Conservation (phyloP, 2,113 vertebrate species). For the Triplophysa tibetana region DNA sequence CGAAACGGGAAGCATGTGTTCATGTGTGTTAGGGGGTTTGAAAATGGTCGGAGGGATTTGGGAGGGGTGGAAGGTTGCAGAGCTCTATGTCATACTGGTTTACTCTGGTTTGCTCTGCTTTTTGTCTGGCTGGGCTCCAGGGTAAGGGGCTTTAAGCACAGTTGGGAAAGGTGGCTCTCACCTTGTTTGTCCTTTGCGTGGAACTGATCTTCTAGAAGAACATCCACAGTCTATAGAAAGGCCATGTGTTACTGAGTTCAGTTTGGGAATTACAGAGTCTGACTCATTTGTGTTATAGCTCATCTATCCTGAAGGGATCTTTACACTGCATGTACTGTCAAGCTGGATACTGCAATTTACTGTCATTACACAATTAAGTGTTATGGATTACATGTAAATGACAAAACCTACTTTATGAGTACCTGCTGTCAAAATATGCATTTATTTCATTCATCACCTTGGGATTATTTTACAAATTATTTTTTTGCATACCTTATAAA, state of each 20-base stretch:
- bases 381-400: neutral
- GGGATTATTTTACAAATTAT: too few relatives aligned
- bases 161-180: conserved; percentile 37
- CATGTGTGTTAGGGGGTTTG: conserved; percentile 47
- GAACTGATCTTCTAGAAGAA: neutral
- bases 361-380: neutral
- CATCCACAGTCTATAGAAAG: neutral
- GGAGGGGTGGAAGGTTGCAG: conserved; percentile 39
- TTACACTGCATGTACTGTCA: neutral
- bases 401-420: neutral
- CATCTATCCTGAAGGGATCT: neutral
- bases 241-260: neutral
- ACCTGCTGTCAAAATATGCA: neutral
- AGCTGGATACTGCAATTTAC: neutral
- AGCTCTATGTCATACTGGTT: conserved; percentile 65
- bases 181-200: conserved; percentile 41
- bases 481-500: too few relatives aligned
- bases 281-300: neutral
- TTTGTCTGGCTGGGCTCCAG: conserved; percentile 52
- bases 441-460: too few relatives aligned
- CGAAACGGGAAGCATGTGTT: conserved; percentile 36
- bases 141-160: conserved; percentile 52
- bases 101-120: conserved; percentile 75
- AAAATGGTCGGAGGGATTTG: conserved; percentile 37
- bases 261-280: neutral